Evolutionary conservation across 2,113 vertebrate species (phyloP), one percentile per base, ranked within the genome.

Genomic region (Nestor notabilis): DNA sequence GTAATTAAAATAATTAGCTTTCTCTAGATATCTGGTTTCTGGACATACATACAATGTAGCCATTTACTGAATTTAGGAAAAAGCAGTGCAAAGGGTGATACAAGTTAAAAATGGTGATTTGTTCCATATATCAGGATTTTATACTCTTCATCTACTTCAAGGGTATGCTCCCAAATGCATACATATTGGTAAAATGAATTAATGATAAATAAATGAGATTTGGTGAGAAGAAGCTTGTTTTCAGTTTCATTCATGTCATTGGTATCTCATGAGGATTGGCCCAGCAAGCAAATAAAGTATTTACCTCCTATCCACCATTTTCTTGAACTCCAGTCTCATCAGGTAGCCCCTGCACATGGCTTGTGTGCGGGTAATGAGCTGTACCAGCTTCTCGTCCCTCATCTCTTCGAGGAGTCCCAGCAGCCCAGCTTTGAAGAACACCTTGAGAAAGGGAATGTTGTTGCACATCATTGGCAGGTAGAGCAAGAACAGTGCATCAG

Each of bases 351-450:
- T 98, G 61, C 99, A 98, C 81, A 96, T 87, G 31, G 99, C 99
- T 61, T 99, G 99, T 44, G 99, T 99, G 97, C 99, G 99, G 69
- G 99, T 99, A 88, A 99, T 99, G 94, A 99, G 97, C 86, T 98
- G 84, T 63, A 99, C 99, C 84, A 99, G 93, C 90, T 99, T 99
- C 9, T 99, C 99, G 97, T 99, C 98, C 83, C 99, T 98, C 99
- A 99, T 98, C 97, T 99, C 99, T 87, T 99, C 99, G 77, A 99
- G 97, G 8, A 95, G 88, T 49, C 99, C 99, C 95, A 99, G 87
- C 65, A 99, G 97, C 37, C 99, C 99, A 93, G 99, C 99, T 98
- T 99, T 99, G 97, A 99, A 99, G 97, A 99, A 99, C 90, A 99
- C 99, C 99, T 99, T 43, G 68, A 83, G 47, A 80, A 77, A 79